phyloP scores from a whole-genome alignment of 2,888 invertebrate genomes.

The Zootermopsis nevadensis region DNA sequence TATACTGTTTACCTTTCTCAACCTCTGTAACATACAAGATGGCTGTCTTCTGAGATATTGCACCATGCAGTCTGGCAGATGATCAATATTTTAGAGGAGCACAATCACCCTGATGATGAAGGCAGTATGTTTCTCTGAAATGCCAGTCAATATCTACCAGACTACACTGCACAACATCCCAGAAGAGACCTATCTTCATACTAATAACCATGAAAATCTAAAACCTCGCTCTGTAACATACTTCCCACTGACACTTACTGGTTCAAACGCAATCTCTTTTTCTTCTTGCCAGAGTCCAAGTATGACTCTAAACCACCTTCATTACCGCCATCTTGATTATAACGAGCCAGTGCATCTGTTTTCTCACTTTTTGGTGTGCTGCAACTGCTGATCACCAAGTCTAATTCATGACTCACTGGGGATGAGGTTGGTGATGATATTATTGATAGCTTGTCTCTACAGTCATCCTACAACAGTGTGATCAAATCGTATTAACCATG shows the following conservation, averaged over 20 bases:
- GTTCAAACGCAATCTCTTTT: conserved; percentile 31
- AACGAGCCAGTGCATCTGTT: neutral
- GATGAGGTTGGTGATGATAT: neutral
- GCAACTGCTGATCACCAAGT: neutral
- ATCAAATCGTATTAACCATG: neutral
- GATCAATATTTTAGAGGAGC: too few relatives aligned
- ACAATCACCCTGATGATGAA: too few relatives aligned
- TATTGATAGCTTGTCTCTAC: neutral
- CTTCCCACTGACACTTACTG: conserved; percentile 5
- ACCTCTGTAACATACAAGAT: too few relatives aligned
- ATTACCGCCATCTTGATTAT: neutral
- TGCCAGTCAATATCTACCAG: too few relatives aligned
- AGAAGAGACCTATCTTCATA: neutral
- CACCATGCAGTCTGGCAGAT: too few relatives aligned
- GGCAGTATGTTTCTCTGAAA: too few relatives aligned
- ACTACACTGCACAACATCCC: too few relatives aligned
- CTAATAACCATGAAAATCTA: neutral
- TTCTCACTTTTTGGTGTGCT: neutral
- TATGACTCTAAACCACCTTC: neutral
- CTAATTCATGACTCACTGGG: neutral
- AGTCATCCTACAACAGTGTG: neutral
- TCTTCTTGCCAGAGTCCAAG: conserved; percentile 46
- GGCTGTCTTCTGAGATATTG: too few relatives aligned
- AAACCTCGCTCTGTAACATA: neutral
- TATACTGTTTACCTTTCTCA: too few relatives aligned